Evolutionary conservation across 2,797 vertebrate species (phyloP).

Genomic region (Rhodeus uyekii): DNA sequence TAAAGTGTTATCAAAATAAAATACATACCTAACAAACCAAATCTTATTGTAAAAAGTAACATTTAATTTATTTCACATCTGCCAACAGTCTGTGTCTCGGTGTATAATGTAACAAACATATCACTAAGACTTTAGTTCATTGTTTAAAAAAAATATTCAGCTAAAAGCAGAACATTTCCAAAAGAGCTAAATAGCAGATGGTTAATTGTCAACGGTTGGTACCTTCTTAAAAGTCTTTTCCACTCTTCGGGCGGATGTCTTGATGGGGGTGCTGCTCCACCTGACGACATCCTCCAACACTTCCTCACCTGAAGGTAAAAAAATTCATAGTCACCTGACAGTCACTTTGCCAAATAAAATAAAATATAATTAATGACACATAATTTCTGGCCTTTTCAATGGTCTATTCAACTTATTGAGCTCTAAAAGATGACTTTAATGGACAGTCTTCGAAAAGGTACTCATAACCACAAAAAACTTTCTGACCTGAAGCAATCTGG

Average conservation of each 20-base stretch:
- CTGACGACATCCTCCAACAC: conserved; percentile 73
- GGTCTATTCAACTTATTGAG: conserved; percentile 44
- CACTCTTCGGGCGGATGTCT: conserved; percentile 74
- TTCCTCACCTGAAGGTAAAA: conserved; percentile 82
- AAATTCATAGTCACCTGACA: conserved; percentile 67
- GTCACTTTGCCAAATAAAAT: conserved; percentile 61
- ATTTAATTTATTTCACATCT: neutral
- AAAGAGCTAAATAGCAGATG: neutral
- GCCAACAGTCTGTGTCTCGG: neutral
- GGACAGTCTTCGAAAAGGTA: conserved; percentile 60
- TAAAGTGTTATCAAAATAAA: neutral
- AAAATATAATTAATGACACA: conserved; percentile 79
- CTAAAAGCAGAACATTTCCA: neutral
- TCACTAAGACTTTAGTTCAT: neutral
- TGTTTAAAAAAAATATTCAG: neutral
- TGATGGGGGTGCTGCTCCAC: conserved; percentile 78
- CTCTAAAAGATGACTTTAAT: conserved; percentile 45
- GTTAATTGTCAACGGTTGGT: conserved; percentile 52
- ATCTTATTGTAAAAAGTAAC: neutral
- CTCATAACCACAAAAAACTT: conserved; percentile 27
- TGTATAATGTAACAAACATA: neutral
- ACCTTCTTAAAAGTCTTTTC: conserved; percentile 86
- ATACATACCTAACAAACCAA: neutral
- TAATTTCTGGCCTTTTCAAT: conserved; percentile 73
- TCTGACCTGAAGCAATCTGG: conserved; percentile 38